These are phyloP conservation scores for Drosophila pruinosa DNA, from an alignment of 1,140 invertebrate genomes.

Conservation along the genomic window DNA sequence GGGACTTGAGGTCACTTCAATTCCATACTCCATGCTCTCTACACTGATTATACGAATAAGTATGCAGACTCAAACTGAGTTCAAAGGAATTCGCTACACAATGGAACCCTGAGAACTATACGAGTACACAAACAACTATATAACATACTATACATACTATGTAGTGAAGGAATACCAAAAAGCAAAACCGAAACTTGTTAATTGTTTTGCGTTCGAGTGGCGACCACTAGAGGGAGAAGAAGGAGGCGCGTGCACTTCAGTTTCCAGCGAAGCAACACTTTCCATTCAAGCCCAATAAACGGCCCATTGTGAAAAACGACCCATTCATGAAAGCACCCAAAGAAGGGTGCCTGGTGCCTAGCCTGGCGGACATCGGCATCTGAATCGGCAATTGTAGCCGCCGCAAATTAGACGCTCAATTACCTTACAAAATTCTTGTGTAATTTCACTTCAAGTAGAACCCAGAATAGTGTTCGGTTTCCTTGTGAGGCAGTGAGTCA, in stretches of 20 bases:
- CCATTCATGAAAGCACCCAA: slow-evolving; percentile 64
- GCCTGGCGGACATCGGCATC: not conserved
- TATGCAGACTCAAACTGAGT: slow-evolving; percentile 22
- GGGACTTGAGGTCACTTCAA: slow-evolving; percentile 52
- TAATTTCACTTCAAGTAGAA: slow-evolving; percentile 43
- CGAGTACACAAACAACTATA: no score
- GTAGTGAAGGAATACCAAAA: not conserved
- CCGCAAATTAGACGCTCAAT: slow-evolving; percentile 79
- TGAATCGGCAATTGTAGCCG: slow-evolving; percentile 49
- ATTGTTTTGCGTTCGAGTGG: slow-evolving; percentile 76
- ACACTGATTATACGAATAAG: slow-evolving; percentile 10
- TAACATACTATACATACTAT: no score
- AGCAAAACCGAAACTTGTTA: slow-evolving; percentile 61
- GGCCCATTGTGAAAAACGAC: slow-evolving; percentile 43
- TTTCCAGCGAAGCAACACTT: slow-evolving; percentile 68
- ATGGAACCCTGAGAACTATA: slow-evolving; percentile 29
- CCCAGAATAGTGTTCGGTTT: not conserved
- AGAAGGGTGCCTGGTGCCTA: slow-evolving; percentile 2
- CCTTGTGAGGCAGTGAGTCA: slow-evolving; percentile 31
- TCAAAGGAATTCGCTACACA: slow-evolving; percentile 71
- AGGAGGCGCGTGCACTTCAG: slow-evolving; percentile 48
- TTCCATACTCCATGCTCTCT: slow-evolving; percentile 25
- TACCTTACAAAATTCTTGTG: slow-evolving; percentile 61
- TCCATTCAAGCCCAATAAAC: slow-evolving; percentile 64
- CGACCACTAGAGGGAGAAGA: slow-evolving; percentile 13